A percentile compares a stretch with the other conserved stretches of the same genome.
phyloP scores from a whole-genome alignment of 2,113 vertebrate species.

The Hystrix cristata region DNA sequence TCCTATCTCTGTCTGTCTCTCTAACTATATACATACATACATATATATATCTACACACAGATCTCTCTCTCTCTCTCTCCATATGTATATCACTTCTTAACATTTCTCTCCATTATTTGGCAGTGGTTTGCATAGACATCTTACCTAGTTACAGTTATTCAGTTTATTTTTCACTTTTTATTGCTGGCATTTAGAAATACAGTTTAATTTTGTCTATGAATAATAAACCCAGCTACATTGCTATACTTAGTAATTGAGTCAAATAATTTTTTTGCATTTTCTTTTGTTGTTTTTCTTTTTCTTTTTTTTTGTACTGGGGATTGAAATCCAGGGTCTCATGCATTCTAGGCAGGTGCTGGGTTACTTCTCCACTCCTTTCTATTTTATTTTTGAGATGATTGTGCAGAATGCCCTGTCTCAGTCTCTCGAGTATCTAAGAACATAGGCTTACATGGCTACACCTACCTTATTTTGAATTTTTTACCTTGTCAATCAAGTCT shows the following conservation, averaged over 20 bases:
- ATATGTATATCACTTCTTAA: slow-evolving; percentile 5
- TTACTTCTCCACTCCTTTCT: no score
- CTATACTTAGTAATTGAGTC: background rate
- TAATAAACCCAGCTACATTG: background rate
- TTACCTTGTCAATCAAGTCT: background rate
- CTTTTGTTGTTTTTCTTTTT: background rate
- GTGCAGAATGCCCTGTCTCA: no score
- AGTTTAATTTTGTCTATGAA: background rate
- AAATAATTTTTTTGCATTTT: background rate
- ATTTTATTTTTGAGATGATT: no score
- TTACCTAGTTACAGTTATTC: background rate
- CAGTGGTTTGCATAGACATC: background rate
- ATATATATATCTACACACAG: no score
- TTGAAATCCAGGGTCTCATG: no score
- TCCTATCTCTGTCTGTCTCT: no score
- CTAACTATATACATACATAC: no score
- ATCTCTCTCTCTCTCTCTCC: background rate
- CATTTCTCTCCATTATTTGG: background rate
- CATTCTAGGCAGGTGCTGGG: no score
- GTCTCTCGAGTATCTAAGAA: no score
- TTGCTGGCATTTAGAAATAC: background rate
- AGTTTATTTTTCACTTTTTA: background rate
- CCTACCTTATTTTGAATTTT: background rate
- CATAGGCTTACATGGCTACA: no score
- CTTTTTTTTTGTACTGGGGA: no score